These are phyloP conservation scores for Alentia gelatinosa DNA, from an alignment of 2,888 invertebrate species.

Conservation along the genomic window DNA sequence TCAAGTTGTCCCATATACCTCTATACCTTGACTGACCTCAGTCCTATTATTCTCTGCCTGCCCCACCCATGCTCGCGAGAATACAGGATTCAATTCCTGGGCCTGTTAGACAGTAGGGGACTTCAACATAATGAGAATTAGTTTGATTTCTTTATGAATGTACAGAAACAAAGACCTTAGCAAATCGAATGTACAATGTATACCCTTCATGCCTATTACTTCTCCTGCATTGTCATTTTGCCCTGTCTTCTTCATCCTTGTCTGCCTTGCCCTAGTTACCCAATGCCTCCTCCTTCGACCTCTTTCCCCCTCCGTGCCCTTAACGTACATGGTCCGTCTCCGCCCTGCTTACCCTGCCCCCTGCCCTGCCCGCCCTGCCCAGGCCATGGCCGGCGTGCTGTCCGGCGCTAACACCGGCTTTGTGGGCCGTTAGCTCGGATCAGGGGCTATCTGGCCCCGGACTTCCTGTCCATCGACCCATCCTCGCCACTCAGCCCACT, in stretches of 20 bases:
- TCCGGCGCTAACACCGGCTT: slow-evolving; percentile 26
- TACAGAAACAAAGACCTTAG: no score
- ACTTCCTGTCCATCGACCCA: slow-evolving; percentile 49
- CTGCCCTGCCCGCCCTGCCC: neutral
- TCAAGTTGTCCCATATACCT: no score
- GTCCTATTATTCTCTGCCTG: no score
- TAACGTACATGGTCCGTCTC: no score
- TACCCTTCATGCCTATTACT: no score
- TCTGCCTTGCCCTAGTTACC: neutral
- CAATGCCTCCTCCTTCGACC: neutral
- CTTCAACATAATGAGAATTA: no score
- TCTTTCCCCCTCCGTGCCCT: neutral
- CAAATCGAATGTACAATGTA: no score
- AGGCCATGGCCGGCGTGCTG: neutral
- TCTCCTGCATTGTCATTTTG: neutral
- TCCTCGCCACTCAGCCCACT: slow-evolving; percentile 38
- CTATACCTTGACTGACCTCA: no score
- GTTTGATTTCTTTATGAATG: no score
- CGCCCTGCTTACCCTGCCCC: neutral
- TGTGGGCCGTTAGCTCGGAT: slow-evolving; percentile 45
- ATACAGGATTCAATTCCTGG: no score
- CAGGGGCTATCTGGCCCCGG: slow-evolving; percentile 18
- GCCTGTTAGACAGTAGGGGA: no score
- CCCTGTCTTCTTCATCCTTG: neutral
- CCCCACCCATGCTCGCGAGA: no score